These are phyloP conservation scores for Phasia obesa DNA, from an alignment of 2,888 invertebrate species.

Conservation along the genomic window DNA sequence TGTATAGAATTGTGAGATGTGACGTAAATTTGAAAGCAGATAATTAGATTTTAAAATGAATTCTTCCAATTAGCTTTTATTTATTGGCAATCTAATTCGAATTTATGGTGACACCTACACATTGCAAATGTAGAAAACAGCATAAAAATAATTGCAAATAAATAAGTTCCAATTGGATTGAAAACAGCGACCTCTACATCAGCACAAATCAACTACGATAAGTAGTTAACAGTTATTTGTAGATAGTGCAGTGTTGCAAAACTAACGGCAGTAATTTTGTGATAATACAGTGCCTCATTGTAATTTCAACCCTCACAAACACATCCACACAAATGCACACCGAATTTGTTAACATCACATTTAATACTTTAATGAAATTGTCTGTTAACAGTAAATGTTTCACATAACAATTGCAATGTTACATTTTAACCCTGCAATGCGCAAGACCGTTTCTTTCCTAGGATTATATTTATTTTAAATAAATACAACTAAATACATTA, in stretches of 20 bases:
- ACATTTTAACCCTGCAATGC: too few relatives aligned
- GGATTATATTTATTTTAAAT: too few relatives aligned
- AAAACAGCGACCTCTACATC: conserved; percentile 65
- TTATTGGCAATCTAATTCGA: conserved; percentile 10
- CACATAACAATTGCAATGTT: too few relatives aligned
- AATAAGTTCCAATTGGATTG: conserved; percentile 62
- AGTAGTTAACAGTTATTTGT: conserved; percentile 52
- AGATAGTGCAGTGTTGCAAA: conserved; percentile 38
- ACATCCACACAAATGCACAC: background rate
- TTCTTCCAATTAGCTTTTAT: conserved; percentile 41
- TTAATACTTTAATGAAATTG: too few relatives aligned
- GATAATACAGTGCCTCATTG: conserved; percentile 64
- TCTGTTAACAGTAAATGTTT: too few relatives aligned
- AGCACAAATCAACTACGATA: background rate
- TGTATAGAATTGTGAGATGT: background rate
- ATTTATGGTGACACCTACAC: conserved; percentile 33
- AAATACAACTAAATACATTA: too few relatives aligned
- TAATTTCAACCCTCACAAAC: conserved; percentile 42
- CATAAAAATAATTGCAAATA: conserved; percentile 7
- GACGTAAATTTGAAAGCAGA: background rate
- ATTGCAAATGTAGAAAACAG: conserved; percentile 19
- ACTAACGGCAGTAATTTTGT: conserved; percentile 60
- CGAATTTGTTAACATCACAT: too few relatives aligned
- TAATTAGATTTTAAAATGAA: background rate
- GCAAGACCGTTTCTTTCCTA: too few relatives aligned